A percentile compares a stretch with the other conserved stretches of the same genome.
Evolutionary conservation across 2,797 vertebrate species (phyloP).

Genomic region (Setipinna tenuifilis): DNA sequence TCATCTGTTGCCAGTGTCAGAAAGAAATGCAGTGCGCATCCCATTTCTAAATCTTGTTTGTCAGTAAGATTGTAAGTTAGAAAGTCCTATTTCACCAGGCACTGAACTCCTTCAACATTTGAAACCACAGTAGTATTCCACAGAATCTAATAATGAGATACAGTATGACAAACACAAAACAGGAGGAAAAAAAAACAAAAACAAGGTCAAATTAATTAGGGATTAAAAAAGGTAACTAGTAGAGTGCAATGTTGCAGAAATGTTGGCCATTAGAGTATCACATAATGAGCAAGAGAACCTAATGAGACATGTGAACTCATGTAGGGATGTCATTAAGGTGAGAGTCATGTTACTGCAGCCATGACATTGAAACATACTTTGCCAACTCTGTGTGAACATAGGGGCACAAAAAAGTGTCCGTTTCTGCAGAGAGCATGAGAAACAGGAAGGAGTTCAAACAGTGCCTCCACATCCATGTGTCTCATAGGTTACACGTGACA

Average conservation of each 20-base stretch:
- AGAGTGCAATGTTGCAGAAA: constrained; percentile 6
- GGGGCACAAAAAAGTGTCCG: not conserved
- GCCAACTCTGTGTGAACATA: not conserved
- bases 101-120: not conserved
- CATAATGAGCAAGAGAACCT: not conserved
- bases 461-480: not conserved
- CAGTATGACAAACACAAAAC: not conserved
- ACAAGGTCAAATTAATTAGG: constrained; percentile 18
- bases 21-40: not conserved
- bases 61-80: not conserved
- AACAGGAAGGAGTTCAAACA: not conserved
- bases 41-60: not conserved
- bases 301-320: not conserved
- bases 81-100: not conserved
- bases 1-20: no score
- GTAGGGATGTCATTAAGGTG: not conserved
- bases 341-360: not conserved
- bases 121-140: not conserved
- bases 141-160: not conserved
- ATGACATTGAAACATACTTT: not conserved
- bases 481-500: not conserved
- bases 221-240: not conserved
- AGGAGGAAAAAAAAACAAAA: not conserved
- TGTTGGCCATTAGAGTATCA: not conserved
- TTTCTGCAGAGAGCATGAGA: not conserved